Evolutionary conservation across 30 jellyfish, hydroid and myxozoan species (phyloP), one percentile per base, ranked within the genome.

Genomic region (Haliclystus octoradiatus): DNA sequence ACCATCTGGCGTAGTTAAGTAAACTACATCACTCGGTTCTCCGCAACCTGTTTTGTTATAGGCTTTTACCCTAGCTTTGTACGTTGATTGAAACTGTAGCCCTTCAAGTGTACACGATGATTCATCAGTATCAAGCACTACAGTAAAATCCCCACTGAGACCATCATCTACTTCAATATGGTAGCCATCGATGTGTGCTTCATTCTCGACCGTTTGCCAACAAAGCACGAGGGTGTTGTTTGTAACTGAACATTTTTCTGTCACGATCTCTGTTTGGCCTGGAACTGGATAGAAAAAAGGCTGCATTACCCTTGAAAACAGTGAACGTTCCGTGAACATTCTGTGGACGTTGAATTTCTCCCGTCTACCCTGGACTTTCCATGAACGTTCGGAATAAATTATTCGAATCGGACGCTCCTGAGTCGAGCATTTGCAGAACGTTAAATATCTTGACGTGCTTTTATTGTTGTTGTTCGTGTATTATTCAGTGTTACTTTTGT

Each of bases 81-180:
- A 86, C 26, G 94, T 80, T 19, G 96, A 86, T 15, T 75, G 75
- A 34, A 79, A 86, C 71, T 86, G 96, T 77, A 86, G 66, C 4
- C 96, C 96, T 2, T 85, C 93, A 28, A 86, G 83, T n/a, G 81
- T 86, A 34, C 96, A 86, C 67, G 68, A 53, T 3, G 50, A 26
- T 40, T 86, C 93, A 28, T 79, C 88, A 26, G 96, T 86, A 50
- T 74, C 85, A 65, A 72, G 87, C 26, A 86, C 96, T 2, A 61
- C 85, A 47, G 79, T 81, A 52, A 86, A 86, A 53, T 77, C 70
- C 7, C 96, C 94, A 33, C 84, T 82, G 22, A 86, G 63, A 22
- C 96, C 96, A 52, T 86, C 96, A 69, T 86, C 96, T 34, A 86
- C 66, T 46, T 86, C 96, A 31, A 86, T 75, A 32, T 68, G 51